Evolutionary conservation across 2,888 invertebrate genomes (phyloP).

Genomic region (Hydrotaea diabolus): DNA sequence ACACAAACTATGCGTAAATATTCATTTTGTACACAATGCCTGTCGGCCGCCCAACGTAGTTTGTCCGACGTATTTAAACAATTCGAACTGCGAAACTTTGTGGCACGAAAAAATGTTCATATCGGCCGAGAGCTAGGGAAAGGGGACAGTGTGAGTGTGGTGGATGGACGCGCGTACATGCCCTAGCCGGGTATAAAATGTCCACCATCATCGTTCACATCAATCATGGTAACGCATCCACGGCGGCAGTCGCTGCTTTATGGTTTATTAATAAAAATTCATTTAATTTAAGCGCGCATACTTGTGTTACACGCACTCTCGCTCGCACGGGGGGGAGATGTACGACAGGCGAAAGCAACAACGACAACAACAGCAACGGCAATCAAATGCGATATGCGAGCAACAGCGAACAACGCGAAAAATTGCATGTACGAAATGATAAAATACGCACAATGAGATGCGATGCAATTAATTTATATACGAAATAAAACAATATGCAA

Average conservation of each 20-base stretch:
- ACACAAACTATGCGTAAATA: no score
- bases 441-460: constrained; percentile 58
- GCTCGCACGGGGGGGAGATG: not conserved
- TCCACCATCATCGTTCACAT: constrained; percentile 55
- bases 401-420: not conserved
- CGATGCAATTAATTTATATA: constrained; percentile 59
- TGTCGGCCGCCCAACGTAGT: not conserved
- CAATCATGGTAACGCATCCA: constrained; percentile 65
- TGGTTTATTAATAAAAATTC: constrained; percentile 66
- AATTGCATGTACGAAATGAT: constrained; percentile 45
- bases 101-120: not conserved
- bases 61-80: constrained; percentile 10
- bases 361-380: not conserved
- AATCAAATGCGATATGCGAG: not conserved
- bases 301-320: constrained; percentile 4
- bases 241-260: constrained; percentile 61
- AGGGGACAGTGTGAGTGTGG: not conserved
- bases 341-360: constrained; percentile 2
- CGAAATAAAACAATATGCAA: constrained; percentile 22
- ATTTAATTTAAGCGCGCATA: constrained; percentile 57
- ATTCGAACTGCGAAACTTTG: not conserved
- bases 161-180: not conserved
- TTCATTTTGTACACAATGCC: no score
- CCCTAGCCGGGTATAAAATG: constrained; percentile 40
- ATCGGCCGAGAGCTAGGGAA: no score